Evolutionary conservation across 1,140 invertebrate species (phyloP).

Genomic region (Brachionus paranguensis): DNA sequence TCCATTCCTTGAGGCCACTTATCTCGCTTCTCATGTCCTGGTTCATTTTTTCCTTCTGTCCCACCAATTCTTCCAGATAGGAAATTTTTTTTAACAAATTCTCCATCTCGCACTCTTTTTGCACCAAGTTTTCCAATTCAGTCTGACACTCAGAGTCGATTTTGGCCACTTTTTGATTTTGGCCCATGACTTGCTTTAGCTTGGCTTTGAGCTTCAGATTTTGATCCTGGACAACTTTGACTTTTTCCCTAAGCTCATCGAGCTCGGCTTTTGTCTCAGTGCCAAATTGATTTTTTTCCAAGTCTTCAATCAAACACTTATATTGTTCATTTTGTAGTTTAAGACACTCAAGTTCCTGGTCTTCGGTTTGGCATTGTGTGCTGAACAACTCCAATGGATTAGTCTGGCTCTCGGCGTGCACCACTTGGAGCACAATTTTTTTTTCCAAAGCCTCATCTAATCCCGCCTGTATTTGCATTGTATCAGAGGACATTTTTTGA

Average conservation of each 20-base stretch:
- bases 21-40: not conserved
- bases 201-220: conserved; percentile 12
- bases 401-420: not conserved
- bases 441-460: not conserved
- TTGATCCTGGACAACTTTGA: not conserved
- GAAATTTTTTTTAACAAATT: not conserved
- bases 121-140: not conserved
- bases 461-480: not conserved
- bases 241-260: not conserved
- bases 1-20: not conserved
- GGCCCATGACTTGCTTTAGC: not conserved
- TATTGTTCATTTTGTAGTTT: not conserved
- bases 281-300: not conserved
- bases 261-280: not conserved
- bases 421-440: not conserved
- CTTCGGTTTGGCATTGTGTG: not conserved
- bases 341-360: not conserved
- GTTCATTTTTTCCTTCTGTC: not conserved
- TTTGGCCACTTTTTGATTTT: not conserved
- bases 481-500: not conserved
- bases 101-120: not conserved
- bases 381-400: not conserved
- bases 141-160: not conserved
- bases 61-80: not conserved
- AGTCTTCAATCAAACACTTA: not conserved